Percentiles rank a stretch among this genome's conserved stretches.
Conservation (phyloP, 2,888 invertebrate species). For the Corythucha ciliata region DNA sequence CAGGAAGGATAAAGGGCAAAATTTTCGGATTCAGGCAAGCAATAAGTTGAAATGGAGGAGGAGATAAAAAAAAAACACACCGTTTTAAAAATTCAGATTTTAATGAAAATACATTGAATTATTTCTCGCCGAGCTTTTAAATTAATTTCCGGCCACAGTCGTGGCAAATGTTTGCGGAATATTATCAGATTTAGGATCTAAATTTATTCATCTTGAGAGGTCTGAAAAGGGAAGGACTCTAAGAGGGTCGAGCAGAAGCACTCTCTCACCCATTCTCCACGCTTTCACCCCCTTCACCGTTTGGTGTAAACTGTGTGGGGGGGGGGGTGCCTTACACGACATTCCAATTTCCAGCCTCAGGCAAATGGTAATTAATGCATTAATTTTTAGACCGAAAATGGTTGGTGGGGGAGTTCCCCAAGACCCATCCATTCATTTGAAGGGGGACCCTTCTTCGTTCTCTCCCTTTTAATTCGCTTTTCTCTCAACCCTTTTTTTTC, state of each 20-base stretch:
- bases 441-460: conserved; percentile 11
- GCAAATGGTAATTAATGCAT: conserved; percentile 39
- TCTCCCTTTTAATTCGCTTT: conserved; percentile 9
- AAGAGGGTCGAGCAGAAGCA: background rate
- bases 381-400: conserved; percentile 35
- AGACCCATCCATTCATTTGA: conserved; percentile 29
- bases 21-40: too few relatives aligned
- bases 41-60: too few relatives aligned
- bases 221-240: conserved; percentile 7
- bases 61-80: too few relatives aligned
- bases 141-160: too few relatives aligned
- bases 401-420: conserved; percentile 17
- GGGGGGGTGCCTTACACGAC: conserved; percentile 29
- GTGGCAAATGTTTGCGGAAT: too few relatives aligned
- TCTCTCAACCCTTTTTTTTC: conserved; percentile 35
- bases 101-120: too few relatives aligned
- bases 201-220: conserved; percentile 25
- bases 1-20: too few relatives aligned
- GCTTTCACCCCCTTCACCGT: background rate
- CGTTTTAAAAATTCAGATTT: too few relatives aligned
- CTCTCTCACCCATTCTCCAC: conserved; percentile 12
- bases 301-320: too few relatives aligned
- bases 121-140: too few relatives aligned
- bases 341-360: conserved; percentile 31
- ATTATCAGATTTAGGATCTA: too few relatives aligned